Evolutionary conservation across 2,888 invertebrate species (phyloP).

Genomic region (Leptinotarsa juncta): DNA sequence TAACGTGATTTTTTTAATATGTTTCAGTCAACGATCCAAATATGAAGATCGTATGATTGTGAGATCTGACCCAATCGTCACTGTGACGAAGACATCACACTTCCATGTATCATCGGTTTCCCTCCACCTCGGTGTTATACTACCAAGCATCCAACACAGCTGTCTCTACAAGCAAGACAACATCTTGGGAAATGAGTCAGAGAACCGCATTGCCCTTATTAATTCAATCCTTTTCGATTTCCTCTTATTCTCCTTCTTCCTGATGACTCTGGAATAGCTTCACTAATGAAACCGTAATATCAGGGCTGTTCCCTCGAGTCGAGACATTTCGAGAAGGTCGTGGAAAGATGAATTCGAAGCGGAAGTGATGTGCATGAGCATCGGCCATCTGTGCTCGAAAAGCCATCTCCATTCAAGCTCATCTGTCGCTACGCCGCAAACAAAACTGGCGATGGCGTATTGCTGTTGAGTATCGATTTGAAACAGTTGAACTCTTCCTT

Average conservation of each 20-base stretch:
- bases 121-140: no score
- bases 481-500: neutral
- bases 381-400: slow-evolving; percentile 7
- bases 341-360: slow-evolving; percentile 13
- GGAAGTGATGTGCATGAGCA: slow-evolving; percentile 20
- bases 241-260: slow-evolving; percentile 13
- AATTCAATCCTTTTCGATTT: slow-evolving; percentile 38
- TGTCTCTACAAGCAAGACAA: slow-evolving; percentile 4
- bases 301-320: slow-evolving; percentile 12
- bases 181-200: slow-evolving; percentile 31
- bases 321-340: slow-evolving; percentile 12
- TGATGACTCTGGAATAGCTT: slow-evolving; percentile 20
- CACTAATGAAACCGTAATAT: slow-evolving; percentile 19
- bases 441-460: slow-evolving; percentile 14
- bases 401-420: slow-evolving; percentile 10
- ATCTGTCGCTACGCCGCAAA: slow-evolving; percentile 6
- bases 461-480: slow-evolving; percentile 11
- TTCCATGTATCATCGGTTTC: no score
- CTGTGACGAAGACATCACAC: no score
- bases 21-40: no score
- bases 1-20: no score
- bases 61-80: no score
- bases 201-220: slow-evolving; percentile 35
- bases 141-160: neutral
- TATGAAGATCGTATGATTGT: no score